Conservation (phyloP, 1,140 invertebrate genomes). For the Papilio xuthus region DNA sequence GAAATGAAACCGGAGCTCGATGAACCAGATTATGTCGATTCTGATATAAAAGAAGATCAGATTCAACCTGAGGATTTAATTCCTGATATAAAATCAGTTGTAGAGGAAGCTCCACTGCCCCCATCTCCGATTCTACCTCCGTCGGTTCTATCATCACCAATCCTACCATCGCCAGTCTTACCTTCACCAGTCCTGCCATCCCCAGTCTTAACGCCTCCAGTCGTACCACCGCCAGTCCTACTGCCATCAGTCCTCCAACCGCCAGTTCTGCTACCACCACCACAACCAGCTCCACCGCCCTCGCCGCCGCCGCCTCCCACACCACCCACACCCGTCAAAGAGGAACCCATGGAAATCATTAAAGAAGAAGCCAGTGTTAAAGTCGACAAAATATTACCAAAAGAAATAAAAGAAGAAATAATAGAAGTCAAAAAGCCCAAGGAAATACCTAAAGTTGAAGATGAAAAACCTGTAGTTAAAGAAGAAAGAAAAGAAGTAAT, state of each 20-base stretch:
- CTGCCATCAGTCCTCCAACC: background rate
- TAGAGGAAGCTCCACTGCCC: slow-evolving; percentile 37
- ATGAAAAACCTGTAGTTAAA: slow-evolving; percentile 59
- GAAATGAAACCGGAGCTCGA: slow-evolving; percentile 74
- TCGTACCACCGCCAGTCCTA: background rate
- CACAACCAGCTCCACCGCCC: background rate
- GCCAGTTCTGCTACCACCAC: background rate
- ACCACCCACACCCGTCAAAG: slow-evolving; percentile 12
- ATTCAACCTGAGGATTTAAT: slow-evolving; percentile 45
- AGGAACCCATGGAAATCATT: slow-evolving; percentile 22
- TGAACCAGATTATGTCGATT: slow-evolving; percentile 70
- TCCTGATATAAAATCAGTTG: slow-evolving; percentile 41
- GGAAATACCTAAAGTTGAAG: slow-evolving; percentile 56
- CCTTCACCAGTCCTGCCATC: slow-evolving; percentile 7
- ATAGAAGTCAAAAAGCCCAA: slow-evolving; percentile 53
- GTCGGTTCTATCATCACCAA: background rate
- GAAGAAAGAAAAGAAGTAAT: slow-evolving; percentile 62
- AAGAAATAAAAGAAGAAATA: slow-evolving; percentile 49
- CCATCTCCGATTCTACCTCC: background rate
- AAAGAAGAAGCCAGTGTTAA: slow-evolving; percentile 30
- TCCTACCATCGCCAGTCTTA: background rate
- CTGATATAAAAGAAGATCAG: slow-evolving; percentile 55
- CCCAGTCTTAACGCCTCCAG: background rate
- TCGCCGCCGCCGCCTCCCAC: slow-evolving; percentile 2
- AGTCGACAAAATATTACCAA: background rate